Conservation (phyloP, 2,113 vertebrate genomes). For the Amblyornis subalaris region DNA sequence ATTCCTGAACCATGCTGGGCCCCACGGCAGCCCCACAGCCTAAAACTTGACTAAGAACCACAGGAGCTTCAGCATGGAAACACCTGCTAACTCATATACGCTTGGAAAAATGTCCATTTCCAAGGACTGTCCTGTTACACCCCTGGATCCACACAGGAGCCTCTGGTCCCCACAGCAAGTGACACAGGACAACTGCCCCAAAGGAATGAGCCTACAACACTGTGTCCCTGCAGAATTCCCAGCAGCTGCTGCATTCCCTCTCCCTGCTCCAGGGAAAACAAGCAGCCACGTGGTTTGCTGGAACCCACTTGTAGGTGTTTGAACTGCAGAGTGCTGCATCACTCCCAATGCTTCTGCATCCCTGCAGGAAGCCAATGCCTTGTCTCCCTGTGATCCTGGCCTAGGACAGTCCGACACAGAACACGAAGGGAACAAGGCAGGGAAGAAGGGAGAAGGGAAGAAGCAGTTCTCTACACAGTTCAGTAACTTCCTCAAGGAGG, state of each 20-base stretch:
- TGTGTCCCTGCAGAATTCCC: background rate
- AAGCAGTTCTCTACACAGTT: conserved; percentile 40
- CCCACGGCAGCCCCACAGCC: background rate
- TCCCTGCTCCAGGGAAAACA: background rate
- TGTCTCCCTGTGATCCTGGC: background rate
- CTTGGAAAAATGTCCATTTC: background rate
- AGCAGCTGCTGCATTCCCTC: background rate
- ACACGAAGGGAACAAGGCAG: background rate
- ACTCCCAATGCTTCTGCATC: background rate
- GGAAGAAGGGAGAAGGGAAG: background rate
- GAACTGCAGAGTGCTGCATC: background rate
- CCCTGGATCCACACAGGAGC: background rate
- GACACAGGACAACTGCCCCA: background rate
- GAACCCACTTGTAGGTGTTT: fast-evolving
- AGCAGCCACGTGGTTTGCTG: background rate
- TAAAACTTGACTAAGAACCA: background rate
- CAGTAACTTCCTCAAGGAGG: conserved; percentile 11
- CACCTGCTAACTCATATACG: background rate
- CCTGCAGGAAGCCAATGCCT: background rate
- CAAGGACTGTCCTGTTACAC: background rate
- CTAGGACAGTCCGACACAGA: background rate
- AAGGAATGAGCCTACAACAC: background rate
- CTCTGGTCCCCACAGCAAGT: background rate
- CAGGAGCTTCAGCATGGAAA: background rate
- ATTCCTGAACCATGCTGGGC: conserved; percentile 26